These are phyloP conservation scores for Scalopus aquaticus DNA, from an alignment of 2,113 vertebrate species.

Conservation along the genomic window DNA sequence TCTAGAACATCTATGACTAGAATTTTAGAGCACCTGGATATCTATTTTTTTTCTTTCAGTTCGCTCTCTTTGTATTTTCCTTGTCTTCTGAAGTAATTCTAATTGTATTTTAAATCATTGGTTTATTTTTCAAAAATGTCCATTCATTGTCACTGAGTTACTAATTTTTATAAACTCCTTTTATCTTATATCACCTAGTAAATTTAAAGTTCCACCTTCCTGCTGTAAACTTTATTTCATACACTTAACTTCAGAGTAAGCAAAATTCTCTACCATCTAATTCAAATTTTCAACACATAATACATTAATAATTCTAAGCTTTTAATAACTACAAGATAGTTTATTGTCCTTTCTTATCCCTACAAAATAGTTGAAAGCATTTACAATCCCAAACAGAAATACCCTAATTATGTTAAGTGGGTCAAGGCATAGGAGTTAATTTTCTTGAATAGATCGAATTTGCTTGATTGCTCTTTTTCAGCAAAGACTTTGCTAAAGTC, in stretches of 20 bases:
- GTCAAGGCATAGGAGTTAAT: slow-evolving; percentile 50
- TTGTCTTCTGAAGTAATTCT: slow-evolving; percentile 18
- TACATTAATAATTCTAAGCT: slow-evolving; percentile 25
- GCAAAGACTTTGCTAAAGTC: slow-evolving; percentile 33
- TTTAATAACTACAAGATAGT: background rate
- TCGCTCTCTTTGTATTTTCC: background rate
- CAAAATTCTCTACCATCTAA: slow-evolving; percentile 14
- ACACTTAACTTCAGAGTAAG: background rate
- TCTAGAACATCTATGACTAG: background rate
- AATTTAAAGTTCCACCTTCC: background rate
- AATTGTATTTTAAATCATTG: slow-evolving; percentile 1
- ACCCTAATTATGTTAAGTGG: slow-evolving; percentile 41
- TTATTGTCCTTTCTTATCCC: background rate
- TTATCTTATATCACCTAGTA: background rate
- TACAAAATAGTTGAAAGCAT: background rate
- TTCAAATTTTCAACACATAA: slow-evolving; percentile 4
- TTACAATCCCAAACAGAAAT: slow-evolving; percentile 45
- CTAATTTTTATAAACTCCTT: slow-evolving; percentile 15
- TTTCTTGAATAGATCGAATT: slow-evolving; percentile 65
- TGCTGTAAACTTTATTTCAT: background rate
- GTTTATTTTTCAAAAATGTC: slow-evolving; percentile 20
- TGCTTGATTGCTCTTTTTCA: slow-evolving; percentile 55
- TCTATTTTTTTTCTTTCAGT: background rate
- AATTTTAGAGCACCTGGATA: background rate
- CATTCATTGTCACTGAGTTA: background rate